Base-by-base conservation (phyloP, 1,140 invertebrate genomes). In the Drosophila pectinifera region DNA sequence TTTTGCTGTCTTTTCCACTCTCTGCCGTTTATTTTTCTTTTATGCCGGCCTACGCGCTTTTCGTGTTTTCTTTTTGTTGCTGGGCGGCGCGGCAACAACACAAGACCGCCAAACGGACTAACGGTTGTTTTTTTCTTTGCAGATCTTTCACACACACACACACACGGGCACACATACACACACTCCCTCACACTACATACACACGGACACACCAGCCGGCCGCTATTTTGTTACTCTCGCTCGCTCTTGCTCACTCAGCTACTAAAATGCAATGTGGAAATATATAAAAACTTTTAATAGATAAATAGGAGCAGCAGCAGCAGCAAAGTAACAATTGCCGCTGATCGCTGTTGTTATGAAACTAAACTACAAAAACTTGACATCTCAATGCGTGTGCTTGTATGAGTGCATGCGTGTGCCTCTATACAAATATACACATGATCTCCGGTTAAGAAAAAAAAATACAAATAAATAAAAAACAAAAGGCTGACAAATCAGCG, bases 281-380 rank as follows among this genome's bases (percentile, higher is more conserved):
- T 43, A n/a, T 57, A 39, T 54, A n/a, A 70, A 55, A 80, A 58
- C 59, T 56, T 43, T 53, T 24, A 58, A 41, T 61, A 53, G 63
- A 58, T 85, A 75, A 82, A 64, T 77, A 78, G 57, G 53, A 79
- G 57, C 45, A 83, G 11, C 24, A 18, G 46, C 24, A 14, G 36
- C 48, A n/a, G 14, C 46, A 31, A 31, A 51, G 58, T 43, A 78
- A 83, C 56, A 65, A 48, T 79, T 54, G 55, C 42, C 20, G 41
- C 49, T 72, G 68, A 73, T 74, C 73, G 38, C 72, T 57, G 51
- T 72, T 72, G 73, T 88, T 90, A 89, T 90, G 86, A 88, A 90
- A 90, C 61, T 43, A 34, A 53, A 22, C 49, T n/a, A 53, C 49
- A 53, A 53, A 51, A 53, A 36, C 49, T 53, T 53, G 51, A 49